Percentiles rank a stretch among this genome's conserved stretches.
These are phyloP conservation scores for Popillia japonica DNA, from an alignment of 1,140 invertebrate genomes.

Conservation along the genomic window DNA sequence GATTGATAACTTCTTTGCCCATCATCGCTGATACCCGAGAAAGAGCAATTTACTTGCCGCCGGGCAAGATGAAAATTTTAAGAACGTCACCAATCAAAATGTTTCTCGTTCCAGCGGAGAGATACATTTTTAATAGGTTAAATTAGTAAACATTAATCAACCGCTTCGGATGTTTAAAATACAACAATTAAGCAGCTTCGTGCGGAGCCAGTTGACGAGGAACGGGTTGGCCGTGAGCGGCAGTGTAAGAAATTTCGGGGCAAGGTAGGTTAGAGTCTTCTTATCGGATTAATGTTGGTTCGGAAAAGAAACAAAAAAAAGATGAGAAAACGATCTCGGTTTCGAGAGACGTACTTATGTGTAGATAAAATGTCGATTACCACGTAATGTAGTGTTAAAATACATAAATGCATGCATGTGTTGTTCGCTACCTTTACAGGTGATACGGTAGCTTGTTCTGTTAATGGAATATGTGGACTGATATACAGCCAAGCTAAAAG, in stretches of 20 bases:
- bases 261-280: background rate
- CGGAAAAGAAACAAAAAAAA: background rate
- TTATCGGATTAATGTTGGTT: background rate
- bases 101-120: constrained; percentile 16
- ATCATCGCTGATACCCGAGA: background rate
- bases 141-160: constrained; percentile 39
- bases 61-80: constrained; percentile 19
- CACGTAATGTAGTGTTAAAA: constrained; percentile 31
- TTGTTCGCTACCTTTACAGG: constrained; percentile 20
- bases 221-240: constrained; percentile 3
- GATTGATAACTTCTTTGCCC: constrained; percentile 48
- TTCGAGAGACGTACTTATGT: background rate
- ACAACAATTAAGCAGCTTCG: constrained; percentile 13
- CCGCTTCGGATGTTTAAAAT: constrained; percentile 31
- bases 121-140: constrained; percentile 39
- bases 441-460: constrained; percentile 11
- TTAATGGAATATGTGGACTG: constrained; percentile 20
- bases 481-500: background rate
- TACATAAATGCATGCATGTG: constrained; percentile 34
- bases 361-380: constrained; percentile 21
- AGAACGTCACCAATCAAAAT: constrained; percentile 37
- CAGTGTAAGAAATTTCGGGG: constrained; percentile 3
- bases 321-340: background rate
- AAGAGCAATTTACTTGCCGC: constrained; percentile 44
- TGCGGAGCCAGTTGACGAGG: background rate